Percentiles rank a stretch among this genome's conserved stretches.
Conservation (phyloP, 35 echinoderm and acorn worm species). For the Ophioderma brevispina region DNA sequence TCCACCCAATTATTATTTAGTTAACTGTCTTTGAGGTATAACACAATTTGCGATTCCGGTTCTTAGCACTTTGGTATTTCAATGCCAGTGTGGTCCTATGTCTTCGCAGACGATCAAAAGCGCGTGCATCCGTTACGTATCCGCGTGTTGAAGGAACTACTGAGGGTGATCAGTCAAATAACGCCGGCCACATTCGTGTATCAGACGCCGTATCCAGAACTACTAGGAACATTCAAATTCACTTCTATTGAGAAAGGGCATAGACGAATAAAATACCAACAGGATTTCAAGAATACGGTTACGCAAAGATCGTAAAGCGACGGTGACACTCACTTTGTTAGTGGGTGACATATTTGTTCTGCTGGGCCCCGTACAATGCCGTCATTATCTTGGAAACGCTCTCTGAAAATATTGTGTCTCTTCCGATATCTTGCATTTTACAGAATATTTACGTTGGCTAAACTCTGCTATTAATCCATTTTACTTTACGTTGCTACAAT, state of each 20-base stretch:
- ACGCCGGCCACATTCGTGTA: too few relatives aligned
- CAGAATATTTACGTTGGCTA: neutral
- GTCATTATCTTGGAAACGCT: neutral
- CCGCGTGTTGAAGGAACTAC: neutral
- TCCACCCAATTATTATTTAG: neutral
- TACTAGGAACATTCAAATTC: neutral
- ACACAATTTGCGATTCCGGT: conserved; percentile 21
- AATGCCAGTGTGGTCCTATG: conserved; percentile 16
- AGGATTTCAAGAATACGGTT: neutral
- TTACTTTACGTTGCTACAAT: neutral
- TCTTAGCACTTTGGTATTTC: neutral
- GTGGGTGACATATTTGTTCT: neutral
- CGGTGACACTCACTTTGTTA: too few relatives aligned
- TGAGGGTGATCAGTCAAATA: neutral
- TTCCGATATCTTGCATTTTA: neutral
- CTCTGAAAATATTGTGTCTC: neutral
- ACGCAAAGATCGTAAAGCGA: neutral
- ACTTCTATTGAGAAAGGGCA: neutral
- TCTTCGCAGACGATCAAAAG: conserved; percentile 7
- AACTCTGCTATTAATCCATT: neutral
- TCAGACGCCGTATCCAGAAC: neutral
- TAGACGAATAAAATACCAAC: too few relatives aligned
- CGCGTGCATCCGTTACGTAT: neutral
- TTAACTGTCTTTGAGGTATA: neutral
- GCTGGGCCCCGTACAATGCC: neutral